Conservation (phyloP, 1,140 invertebrate species). For the Piezodorus guildinii region DNA sequence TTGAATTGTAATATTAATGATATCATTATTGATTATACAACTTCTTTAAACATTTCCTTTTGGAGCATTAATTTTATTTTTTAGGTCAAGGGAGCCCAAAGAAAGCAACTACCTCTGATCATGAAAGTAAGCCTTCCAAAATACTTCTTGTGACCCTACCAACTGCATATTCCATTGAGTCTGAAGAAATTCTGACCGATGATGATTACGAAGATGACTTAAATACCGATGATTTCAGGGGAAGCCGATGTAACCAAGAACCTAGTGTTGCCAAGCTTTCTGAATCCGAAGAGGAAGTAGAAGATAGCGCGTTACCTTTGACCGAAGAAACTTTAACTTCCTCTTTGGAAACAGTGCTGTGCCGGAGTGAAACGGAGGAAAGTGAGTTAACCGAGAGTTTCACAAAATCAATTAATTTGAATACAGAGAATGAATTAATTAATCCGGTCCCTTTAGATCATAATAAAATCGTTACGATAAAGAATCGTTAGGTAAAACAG, state of each 20-base stretch:
- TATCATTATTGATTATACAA: too few relatives aligned
- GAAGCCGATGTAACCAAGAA: background rate
- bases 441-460: slow-evolving; percentile 9
- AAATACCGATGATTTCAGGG: background rate
- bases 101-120: too few relatives aligned
- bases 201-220: slow-evolving; percentile 14
- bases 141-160: slow-evolving; percentile 20
- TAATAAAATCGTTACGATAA: background rate
- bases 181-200: slow-evolving; percentile 8
- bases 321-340: background rate
- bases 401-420: slow-evolving; percentile 6
- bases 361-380: slow-evolving; percentile 3
- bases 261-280: background rate
- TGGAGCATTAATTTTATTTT: too few relatives aligned
- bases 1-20: too few relatives aligned
- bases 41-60: too few relatives aligned
- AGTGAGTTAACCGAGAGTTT: slow-evolving; percentile 2
- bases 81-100: too few relatives aligned
- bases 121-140: slow-evolving; percentile 9
- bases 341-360: background rate
- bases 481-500: background rate
- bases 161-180: slow-evolving; percentile 14
- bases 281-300: slow-evolving; percentile 4
- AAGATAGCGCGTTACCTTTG: background rate
- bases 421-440: background rate